Conservation (phyloP, 1,140 invertebrate genomes). For the Theocolax elegans region DNA sequence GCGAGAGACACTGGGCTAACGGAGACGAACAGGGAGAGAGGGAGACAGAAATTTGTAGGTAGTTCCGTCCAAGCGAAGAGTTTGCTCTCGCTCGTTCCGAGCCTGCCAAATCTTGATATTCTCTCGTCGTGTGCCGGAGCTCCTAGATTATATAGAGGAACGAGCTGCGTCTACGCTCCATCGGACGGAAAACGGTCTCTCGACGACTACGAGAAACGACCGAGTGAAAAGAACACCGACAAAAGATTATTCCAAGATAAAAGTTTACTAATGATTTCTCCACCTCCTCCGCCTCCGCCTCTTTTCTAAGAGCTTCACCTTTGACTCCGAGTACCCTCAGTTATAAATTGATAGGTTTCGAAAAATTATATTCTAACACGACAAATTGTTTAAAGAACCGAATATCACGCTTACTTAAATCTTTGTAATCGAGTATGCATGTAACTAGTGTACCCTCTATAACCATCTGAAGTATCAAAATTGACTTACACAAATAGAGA, state of each 20-base stretch:
- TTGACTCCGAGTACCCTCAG: too few species aligned
- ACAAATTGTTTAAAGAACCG: too few species aligned
- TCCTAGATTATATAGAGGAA: neutral
- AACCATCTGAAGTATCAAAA: too few species aligned
- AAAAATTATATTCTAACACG: too few species aligned
- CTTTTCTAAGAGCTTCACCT: too few species aligned
- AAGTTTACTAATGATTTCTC: slow-evolving; percentile 17
- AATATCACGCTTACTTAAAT: too few species aligned
- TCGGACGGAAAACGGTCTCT: neutral
- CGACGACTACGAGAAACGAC: neutral
- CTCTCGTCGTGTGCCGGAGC: neutral
- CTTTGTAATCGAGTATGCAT: too few species aligned
- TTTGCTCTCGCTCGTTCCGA: neutral
- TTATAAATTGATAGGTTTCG: too few species aligned
- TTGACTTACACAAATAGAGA: too few species aligned
- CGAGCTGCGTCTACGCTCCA: neutral
- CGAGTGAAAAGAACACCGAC: neutral
- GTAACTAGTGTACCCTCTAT: too few species aligned
- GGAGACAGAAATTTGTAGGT: neutral
- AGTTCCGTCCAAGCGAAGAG: neutral
- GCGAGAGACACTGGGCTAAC: neutral
- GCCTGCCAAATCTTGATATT: slow-evolving; percentile 2
- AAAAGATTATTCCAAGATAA: neutral
- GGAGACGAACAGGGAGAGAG: neutral
- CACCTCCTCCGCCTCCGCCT: too few species aligned